Base-by-base conservation (phyloP, 2,888 invertebrate genomes). In the Lepidochitona cinerea region DNA sequence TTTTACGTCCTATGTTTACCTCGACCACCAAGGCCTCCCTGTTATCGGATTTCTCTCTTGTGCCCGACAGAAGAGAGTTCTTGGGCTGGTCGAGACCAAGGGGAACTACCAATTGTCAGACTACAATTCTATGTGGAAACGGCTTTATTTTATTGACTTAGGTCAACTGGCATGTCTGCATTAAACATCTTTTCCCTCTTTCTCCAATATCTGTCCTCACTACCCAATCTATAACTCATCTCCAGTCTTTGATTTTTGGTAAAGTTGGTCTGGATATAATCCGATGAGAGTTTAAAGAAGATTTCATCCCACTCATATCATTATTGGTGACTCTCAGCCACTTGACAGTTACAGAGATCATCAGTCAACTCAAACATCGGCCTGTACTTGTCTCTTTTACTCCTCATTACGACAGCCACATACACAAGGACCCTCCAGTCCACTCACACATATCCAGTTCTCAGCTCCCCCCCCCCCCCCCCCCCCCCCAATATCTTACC, bases 1-100 rank as follows among this genome's bases (percentile, higher is more conserved):
- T 77, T 77, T 77, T 75, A 74, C 74, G 64, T 70, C 70, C 73
- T 70, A 67, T 77, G 77, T 77, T 75, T 77, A 77, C 77, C 67
- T 37, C 66, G 37, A 68, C 37, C 36, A 35, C 37, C 26, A 23
- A 14, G 23, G 66, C 12, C 14, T 66, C 66, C 66, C 14, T 37
- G 14, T 66, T 41, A 41, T 54, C 66, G 29, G 33, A 59, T 74
- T 59, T 59, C 59, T 59, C 32, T 59, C 59, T 59, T 59, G 59
- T 32, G 29, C 14, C 18, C 14, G 12, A 32, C 23, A 14, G 59
- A 32, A 59, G 49, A 23, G 49, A 18, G 18, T n/a, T 49, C 49
- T 49, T 18, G 49, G 49, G 49, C 49, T 23, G 18, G 49, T 4
- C n/a, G n/a, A n/a, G n/a, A 23, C 23, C 49, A 18, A 5, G 49